Percentiles rank a stretch among this genome's conserved stretches.
Evolutionary conservation across 2,797 vertebrate species (phyloP).

Genomic region (Sylvilagus floridanus): DNA sequence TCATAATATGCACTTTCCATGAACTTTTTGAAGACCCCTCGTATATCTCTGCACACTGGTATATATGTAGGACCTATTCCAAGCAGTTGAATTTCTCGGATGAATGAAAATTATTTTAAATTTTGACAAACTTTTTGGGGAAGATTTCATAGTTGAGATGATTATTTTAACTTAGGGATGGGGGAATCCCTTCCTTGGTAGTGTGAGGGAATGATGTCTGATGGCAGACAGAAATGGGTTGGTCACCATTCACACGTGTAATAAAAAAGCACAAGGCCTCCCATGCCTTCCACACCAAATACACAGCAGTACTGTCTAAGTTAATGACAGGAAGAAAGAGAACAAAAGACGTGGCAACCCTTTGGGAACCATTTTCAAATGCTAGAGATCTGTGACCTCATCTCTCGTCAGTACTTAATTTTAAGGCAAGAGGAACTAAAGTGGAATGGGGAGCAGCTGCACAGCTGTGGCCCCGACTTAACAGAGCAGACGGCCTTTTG

Average conservation of each 20-base stretch:
- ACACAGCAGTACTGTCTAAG: not conserved
- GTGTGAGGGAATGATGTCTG: not conserved
- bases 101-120: conserved; percentile 51
- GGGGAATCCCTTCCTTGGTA: not conserved
- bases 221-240: conserved; percentile 34
- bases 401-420: conserved; percentile 51
- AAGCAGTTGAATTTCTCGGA: not conserved
- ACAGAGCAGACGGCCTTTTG: not conserved
- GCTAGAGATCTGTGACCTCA: conserved; percentile 39
- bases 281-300: not conserved
- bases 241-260: not conserved
- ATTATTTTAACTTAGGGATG: conserved; percentile 31
- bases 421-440: conserved; percentile 34
- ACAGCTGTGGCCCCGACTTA: conserved; percentile 21
- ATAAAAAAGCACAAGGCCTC: conserved; percentile 31
- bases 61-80: not conserved
- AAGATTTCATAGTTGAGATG: not conserved
- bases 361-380: conserved; percentile 47
- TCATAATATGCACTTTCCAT: no score
- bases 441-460: not conserved
- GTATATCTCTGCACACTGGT: not conserved
- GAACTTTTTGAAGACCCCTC: no score
- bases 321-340: conserved; percentile 44
- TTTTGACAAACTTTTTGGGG: not conserved
- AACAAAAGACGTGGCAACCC: not conserved